A percentile compares a stretch with the other conserved stretches of the same genome.
Conservation (phyloP, 2,888 invertebrate species). For the Hirudinaria manillensis region DNA sequence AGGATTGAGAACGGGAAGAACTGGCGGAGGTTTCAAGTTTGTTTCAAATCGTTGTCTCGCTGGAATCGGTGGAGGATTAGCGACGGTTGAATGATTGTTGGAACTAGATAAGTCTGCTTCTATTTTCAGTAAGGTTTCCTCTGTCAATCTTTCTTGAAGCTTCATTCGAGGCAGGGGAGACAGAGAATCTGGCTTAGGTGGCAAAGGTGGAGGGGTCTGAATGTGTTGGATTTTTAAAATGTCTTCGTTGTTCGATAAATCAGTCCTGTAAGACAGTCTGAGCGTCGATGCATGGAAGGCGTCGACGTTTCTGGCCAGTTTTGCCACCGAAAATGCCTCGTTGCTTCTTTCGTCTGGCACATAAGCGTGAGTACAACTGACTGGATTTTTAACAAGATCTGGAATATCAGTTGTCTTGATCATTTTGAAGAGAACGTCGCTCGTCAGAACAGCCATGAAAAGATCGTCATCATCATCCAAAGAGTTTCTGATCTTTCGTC, state of each 20-base stretch:
- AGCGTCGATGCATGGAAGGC: not conserved
- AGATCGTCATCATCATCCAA: not conserved
- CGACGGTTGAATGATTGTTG: not conserved
- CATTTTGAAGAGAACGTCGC: slow-evolving; percentile 37
- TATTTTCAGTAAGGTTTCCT: not conserved
- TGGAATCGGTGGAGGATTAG: slow-evolving; percentile 29
- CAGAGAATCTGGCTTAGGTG: slow-evolving; percentile 40
- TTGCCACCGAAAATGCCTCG: not conserved
- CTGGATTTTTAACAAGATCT: slow-evolving; percentile 34
- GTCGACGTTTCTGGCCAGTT: not conserved
- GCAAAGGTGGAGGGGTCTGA: slow-evolving; percentile 39
- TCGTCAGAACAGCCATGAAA: slow-evolving; percentile 36
- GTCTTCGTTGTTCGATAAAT: not conserved
- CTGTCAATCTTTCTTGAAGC: not conserved
- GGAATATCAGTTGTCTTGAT: slow-evolving; percentile 33
- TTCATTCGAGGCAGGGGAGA: slow-evolving; percentile 32
- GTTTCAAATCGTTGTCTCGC: slow-evolving; percentile 9
- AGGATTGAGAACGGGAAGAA: slow-evolving; percentile 11
- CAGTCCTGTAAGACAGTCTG: not conserved
- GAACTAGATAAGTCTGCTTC: not conserved
- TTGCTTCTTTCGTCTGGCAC: slow-evolving; percentile 36
- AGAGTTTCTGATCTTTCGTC: slow-evolving; percentile 1
- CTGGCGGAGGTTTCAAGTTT: slow-evolving; percentile 22
- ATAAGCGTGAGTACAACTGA: slow-evolving; percentile 34
- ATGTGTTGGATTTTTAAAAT: not conserved